Conservation (phyloP, 2,888 invertebrate species). For the Rhyacophila evoluta region DNA sequence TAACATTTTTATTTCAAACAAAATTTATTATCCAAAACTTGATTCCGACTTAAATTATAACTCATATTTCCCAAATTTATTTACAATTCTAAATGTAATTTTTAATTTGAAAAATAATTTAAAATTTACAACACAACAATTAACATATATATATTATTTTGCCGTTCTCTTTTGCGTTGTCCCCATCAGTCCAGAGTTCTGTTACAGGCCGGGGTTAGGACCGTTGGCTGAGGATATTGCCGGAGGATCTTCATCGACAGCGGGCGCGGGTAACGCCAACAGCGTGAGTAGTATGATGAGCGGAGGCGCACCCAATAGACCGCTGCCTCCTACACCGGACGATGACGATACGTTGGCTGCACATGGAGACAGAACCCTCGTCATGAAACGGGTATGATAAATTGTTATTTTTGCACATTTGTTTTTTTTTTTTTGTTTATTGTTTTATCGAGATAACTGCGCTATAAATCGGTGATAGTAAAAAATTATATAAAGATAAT, state of each 20-base stretch:
- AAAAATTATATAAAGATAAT: no score
- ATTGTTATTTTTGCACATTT: conserved; percentile 40
- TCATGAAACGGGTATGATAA: conserved; percentile 88
- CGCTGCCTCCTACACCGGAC: conserved; percentile 94
- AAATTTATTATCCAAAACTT: no score
- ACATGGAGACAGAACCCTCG: conserved; percentile 87
- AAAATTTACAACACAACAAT: conserved; percentile 23
- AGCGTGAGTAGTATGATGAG: conserved; percentile 57
- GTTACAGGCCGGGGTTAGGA: conserved; percentile 81
- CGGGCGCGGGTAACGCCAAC: conserved; percentile 59
- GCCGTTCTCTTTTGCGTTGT: conserved; percentile 56
- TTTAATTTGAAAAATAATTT: conserved; percentile 45
- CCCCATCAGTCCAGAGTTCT: conserved; percentile 82
- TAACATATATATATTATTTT: conserved; percentile 55
- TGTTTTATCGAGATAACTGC: conserved; percentile 60
- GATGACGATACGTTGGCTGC: conserved; percentile 80
- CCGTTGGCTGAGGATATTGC: conserved; percentile 72
- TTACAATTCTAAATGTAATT: conserved; percentile 55
- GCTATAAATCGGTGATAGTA: no score
- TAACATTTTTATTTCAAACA: no score
- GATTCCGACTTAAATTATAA: no score
- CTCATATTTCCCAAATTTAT: no score
- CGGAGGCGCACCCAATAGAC: conserved; percentile 87
- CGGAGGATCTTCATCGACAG: conserved; percentile 56
- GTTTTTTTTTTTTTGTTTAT: conserved; percentile 63